phyloP scores from a whole-genome alignment of 1,140 invertebrate species.

The Papilio glaucus region DNA sequence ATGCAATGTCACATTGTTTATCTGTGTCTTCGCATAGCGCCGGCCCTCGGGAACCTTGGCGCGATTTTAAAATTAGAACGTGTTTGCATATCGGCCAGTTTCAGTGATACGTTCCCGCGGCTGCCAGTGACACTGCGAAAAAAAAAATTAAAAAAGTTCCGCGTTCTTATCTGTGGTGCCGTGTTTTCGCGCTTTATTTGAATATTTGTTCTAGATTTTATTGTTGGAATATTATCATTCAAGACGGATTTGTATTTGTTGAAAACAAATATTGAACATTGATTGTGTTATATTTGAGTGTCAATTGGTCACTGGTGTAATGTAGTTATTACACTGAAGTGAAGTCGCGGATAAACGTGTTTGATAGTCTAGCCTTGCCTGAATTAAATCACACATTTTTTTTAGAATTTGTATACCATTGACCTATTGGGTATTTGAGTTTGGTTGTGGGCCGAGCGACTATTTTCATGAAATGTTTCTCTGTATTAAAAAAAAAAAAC shows the following conservation, averaged over 20 bases:
- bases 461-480: too few species aligned
- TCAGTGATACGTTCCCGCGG: conserved; percentile 28
- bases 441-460: too few species aligned
- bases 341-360: too few species aligned
- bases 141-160: conserved; percentile 10
- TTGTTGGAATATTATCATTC: background rate
- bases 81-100: conserved; percentile 33
- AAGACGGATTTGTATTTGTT: background rate
- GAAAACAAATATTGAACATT: background rate
- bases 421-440: too few species aligned
- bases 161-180: background rate
- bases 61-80: conserved; percentile 42
- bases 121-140: background rate
- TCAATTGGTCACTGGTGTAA: background rate
- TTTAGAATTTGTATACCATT: too few species aligned
- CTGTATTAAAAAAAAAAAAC: too few species aligned
- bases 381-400: too few species aligned
- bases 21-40: background rate
- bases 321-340: background rate
- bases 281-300: background rate
- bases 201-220: conserved; percentile 1
- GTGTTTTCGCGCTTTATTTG: background rate
- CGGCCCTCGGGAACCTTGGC: conserved; percentile 38
- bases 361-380: too few species aligned
- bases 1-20: conserved; percentile 27